These are phyloP conservation scores for Amyelois transitella DNA, from an alignment of 1,140 invertebrate genomes.

Conservation along the genomic window DNA sequence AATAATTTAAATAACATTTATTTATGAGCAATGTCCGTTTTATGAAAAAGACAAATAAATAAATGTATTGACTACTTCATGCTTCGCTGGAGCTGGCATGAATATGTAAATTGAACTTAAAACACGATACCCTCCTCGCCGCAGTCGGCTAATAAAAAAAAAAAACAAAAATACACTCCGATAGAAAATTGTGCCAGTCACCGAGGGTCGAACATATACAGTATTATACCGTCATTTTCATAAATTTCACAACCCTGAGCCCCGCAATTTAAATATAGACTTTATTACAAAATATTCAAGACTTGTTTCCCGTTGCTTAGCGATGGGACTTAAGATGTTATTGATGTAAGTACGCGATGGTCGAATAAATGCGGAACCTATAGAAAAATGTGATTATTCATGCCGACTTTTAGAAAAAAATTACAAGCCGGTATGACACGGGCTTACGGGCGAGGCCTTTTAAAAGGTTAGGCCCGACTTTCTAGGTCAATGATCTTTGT, in stretches of 20 bases:
- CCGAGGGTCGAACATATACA: constrained; percentile 39
- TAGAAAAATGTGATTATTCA: constrained; percentile 70
- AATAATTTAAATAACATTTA: neutral
- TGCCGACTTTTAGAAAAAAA: constrained; percentile 62
- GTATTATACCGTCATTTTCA: constrained; percentile 38
- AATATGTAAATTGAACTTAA: constrained; percentile 5
- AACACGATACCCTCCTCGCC: constrained; percentile 8
- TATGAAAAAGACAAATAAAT: neutral
- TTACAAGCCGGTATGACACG: constrained; percentile 51
- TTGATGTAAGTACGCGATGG: constrained; percentile 14
- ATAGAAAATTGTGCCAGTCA: constrained; percentile 65
- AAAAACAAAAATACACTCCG: constrained; percentile 55
- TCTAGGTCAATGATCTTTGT: constrained; percentile 4
- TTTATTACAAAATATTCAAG: constrained; percentile 37
- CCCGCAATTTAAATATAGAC: constrained; percentile 35
- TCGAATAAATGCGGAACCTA: constrained; percentile 60
- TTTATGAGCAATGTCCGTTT: neutral
- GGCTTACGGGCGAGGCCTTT: constrained; percentile 20
- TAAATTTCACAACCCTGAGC: constrained; percentile 46
- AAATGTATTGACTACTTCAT: neutral
- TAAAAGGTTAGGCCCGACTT: constrained; percentile 6
- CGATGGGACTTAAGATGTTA: constrained; percentile 23
- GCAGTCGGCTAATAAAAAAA: constrained; percentile 49
- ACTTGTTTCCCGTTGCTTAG: constrained; percentile 31
- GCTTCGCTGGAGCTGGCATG: neutral